A percentile compares a stretch with the other conserved stretches of the same genome.
Conservation (phyloP, 1,140 invertebrate species). For the Mamestra configurata region DNA sequence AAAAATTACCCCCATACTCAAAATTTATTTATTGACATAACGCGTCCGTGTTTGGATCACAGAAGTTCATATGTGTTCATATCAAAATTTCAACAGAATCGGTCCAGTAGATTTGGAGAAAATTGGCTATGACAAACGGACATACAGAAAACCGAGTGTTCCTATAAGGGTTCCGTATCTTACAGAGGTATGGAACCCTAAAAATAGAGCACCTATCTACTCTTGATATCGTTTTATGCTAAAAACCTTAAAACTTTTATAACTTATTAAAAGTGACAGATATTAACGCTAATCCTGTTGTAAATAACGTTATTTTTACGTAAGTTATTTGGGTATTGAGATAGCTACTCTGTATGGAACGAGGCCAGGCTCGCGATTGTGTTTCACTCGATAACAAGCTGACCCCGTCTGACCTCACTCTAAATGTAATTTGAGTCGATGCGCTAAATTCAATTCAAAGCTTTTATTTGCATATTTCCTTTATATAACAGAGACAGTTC, state of each 20-base stretch:
- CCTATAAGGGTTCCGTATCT: too few relatives aligned
- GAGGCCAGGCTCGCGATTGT: slow-evolving; percentile 60
- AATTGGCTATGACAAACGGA: too few relatives aligned
- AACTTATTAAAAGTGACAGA: not conserved
- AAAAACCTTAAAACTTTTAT: not conserved
- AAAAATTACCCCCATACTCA: too few relatives aligned
- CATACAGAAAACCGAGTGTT: too few relatives aligned
- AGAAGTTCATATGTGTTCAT: too few relatives aligned
- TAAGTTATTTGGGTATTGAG: slow-evolving; percentile 50
- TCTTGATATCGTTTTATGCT: too few relatives aligned
- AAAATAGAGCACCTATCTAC: too few relatives aligned
- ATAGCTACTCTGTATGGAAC: slow-evolving; percentile 60
- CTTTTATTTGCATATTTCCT: slow-evolving; percentile 61
- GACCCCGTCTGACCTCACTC: slow-evolving; percentile 57
- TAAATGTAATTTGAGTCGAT: slow-evolving; percentile 63
- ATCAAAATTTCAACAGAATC: too few relatives aligned
- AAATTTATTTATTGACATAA: too few relatives aligned
- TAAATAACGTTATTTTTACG: slow-evolving; percentile 16
- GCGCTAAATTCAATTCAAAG: slow-evolving; percentile 60
- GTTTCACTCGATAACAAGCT: slow-evolving; percentile 63
- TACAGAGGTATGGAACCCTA: too few relatives aligned
- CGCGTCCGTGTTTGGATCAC: too few relatives aligned
- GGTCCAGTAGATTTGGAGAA: too few relatives aligned
- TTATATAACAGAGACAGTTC: slow-evolving; percentile 35
- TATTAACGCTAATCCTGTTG: not conserved